Conservation (phyloP, 2,113 vertebrate species). For the Naja naja region DNA sequence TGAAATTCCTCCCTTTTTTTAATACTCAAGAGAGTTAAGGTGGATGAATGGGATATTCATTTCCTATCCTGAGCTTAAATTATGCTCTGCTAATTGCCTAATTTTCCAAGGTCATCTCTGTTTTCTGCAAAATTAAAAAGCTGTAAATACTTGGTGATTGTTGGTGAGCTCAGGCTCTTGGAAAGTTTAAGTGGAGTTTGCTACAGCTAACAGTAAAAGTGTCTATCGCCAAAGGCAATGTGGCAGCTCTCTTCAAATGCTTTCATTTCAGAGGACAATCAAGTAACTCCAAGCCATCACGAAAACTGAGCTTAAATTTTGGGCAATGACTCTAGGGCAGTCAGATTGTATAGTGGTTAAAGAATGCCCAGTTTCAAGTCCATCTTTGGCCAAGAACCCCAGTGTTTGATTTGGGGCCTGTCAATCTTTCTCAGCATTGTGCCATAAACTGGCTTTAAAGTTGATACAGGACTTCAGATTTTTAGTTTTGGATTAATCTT, state of each 20-base stretch:
- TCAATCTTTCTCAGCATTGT: background rate
- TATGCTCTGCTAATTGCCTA: background rate
- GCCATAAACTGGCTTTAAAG: background rate
- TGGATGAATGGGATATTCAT: background rate
- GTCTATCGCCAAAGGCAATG: background rate
- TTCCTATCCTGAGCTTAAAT: background rate
- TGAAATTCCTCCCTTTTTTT: background rate
- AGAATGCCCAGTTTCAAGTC: background rate
- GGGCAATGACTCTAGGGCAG: background rate
- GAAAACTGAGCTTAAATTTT: background rate
- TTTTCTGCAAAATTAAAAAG: background rate
- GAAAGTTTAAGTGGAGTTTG: background rate
- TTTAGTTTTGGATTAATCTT: background rate
- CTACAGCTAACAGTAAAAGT: background rate
- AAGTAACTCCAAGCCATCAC: background rate
- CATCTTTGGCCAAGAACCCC: background rate
- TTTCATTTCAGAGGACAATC: background rate
- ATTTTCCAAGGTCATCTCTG: background rate
- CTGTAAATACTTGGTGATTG: background rate
- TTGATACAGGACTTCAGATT: background rate
- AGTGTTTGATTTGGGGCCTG: background rate
- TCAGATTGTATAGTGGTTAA: background rate
- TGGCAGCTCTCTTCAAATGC: background rate
- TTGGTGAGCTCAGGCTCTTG: background rate
- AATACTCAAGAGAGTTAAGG: background rate